Conservation (phyloP, 2,888 invertebrate species). For the Drosophila anceps region DNA sequence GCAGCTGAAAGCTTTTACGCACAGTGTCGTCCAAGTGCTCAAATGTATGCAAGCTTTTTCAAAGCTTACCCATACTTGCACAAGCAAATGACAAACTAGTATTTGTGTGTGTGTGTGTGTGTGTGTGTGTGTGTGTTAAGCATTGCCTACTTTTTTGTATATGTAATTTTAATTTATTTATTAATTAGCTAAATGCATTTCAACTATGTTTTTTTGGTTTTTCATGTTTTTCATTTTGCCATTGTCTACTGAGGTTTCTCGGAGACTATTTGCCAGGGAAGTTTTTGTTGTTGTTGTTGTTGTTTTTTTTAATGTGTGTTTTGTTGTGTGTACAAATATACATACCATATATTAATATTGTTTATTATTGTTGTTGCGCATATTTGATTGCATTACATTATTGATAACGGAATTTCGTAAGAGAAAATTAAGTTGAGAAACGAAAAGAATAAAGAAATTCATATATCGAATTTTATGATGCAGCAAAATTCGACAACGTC, state of each 20-base stretch:
- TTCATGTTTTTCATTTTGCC: conserved; percentile 16
- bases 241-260: conserved; percentile 72
- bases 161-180: conserved; percentile 53
- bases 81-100: conserved; percentile 23
- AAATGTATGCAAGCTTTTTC: conserved; percentile 11
- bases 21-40: conserved; percentile 8
- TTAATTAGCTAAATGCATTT: conserved; percentile 77
- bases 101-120: conserved; percentile 31
- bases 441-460: conserved; percentile 55
- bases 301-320: conserved; percentile 29
- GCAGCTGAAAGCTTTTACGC: conserved; percentile 34
- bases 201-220: conserved; percentile 61
- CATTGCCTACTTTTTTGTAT: conserved; percentile 60
- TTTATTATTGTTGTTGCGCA: conserved; percentile 65
- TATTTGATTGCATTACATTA: conserved; percentile 46
- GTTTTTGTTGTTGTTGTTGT: background rate
- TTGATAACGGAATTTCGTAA: conserved; percentile 37
- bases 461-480: conserved; percentile 44
- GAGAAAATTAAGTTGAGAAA: conserved; percentile 61
- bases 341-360: conserved; percentile 73
- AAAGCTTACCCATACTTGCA: conserved; percentile 28
- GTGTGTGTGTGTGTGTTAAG: conserved; percentile 36
- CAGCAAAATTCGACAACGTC: conserved; percentile 24
- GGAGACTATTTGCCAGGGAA: conserved; percentile 59
- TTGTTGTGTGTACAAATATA: conserved; percentile 76